Evolutionary conservation across 2,797 vertebrate species (phyloP), one percentile per base, ranked within the genome.

Genomic region (Ctenochaetus hawaiiensis): DNA sequence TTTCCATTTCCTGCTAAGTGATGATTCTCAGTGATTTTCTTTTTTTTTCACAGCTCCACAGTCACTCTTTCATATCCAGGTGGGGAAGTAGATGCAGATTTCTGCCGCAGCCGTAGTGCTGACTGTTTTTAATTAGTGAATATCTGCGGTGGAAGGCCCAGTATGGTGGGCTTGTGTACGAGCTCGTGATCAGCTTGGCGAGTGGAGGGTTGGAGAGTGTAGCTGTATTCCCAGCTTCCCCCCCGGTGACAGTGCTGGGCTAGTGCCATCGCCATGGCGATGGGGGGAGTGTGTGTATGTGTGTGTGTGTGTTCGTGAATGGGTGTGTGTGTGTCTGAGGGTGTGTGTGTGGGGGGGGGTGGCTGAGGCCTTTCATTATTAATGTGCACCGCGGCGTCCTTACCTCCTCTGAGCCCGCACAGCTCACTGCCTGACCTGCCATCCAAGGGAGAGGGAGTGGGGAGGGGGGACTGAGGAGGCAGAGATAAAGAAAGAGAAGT

Each of bases 361-460:
- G 93, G 94, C 94, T 93, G 92, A 94, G 95, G 93, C 94, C 94
- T 95, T 96, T 94, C 95, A 96, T 96, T 96, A 96, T 96, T 96
- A 96, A 96, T 96, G 94, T 94, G 95, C 92, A 93, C 94, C 94
- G 90, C 91, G 93, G 94, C 93, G 93, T 95, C 94, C 94, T 94
- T 93, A 92, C 93, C 94, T 95, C 94, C 94, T 95, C 94, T 92
- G 93, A 94, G 93, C 94, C 93, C 92, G 89, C 94, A 94, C 94
- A 94, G 94, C 95, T 95, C 94, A 94, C 94, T 93, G 94, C 94
- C 95, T 94, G 93, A 94, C 94, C 95, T 96, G 94, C 94, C 94
- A 94, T 94, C 92, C 94, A 87, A 92, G 89, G 89, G 91, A 91
- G 91, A 80, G 87, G 78, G 80, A 51, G 70, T 12, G 67, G 56